Base-by-base conservation (phyloP, 2,113 vertebrate species). In the Entelurus aequoreus region DNA sequence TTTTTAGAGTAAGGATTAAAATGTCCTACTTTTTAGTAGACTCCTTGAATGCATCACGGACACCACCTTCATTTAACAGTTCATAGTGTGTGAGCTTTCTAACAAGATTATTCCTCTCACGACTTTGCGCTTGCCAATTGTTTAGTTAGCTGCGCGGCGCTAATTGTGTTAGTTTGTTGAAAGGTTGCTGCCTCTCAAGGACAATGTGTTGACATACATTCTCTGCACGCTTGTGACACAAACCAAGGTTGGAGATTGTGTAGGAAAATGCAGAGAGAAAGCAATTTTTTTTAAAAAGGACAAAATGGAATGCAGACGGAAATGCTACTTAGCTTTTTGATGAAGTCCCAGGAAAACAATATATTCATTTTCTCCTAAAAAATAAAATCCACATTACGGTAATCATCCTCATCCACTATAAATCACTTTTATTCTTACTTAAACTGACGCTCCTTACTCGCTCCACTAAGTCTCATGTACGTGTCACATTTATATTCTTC, bases 31-130 rank as follows among this genome's bases (percentile, higher is more conserved):
- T 28, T 28, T 2, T 28, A 28, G 28, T 28, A 28, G 28, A 28
- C 28, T 28, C 28, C 28, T 28, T 28, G 28, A 28, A 28, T 28
- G 4, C 28, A 28, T 28, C 28, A 51, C 59, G 71, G 75, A 71
- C 71, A 64, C 65, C 72, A 82, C 71, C 75, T 85, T 85, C 64
- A 76, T 78, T 80, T 57, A 48, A 38, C 67, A 58, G 64, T 56
- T 53, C 48, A 66, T 55, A 54, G 62, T 72, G 70, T 0, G 21
- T 58, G 53, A 59, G 75, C 52, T 72, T 57, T 51, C 44, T 77
- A 83, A 86, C 36, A 75, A 64, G 84, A 87, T 86, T 86, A 84
- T 78, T 75, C 73, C 59, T 65, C 76, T 75, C 63, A 63, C 44
- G 7, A 71, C 67, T 52, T 61, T 57, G 48, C 78, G 55, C 69